phyloP scores from a whole-genome alignment of 2,888 invertebrate species.

The Malacosoma neustria region DNA sequence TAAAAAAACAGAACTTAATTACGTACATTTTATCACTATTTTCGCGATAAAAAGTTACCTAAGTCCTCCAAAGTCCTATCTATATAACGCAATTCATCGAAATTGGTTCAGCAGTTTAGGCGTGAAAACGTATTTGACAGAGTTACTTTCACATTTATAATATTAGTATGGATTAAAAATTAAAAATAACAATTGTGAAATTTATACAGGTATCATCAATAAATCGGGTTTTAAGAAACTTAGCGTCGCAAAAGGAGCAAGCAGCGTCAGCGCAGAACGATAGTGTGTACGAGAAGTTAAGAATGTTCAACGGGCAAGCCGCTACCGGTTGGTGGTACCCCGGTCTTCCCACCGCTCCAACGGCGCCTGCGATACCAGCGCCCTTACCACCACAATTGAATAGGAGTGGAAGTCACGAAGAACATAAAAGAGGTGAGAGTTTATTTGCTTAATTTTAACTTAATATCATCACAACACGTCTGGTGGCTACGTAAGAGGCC shows the following conservation, averaged over 20 bases:
- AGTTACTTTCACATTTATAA: no score
- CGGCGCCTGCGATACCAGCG: constrained; percentile 84
- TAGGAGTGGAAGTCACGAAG: constrained; percentile 77
- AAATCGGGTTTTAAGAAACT: constrained; percentile 96
- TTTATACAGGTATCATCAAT: constrained; percentile 97
- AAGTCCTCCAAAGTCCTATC: no score
- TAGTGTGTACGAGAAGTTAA: constrained; percentile 94
- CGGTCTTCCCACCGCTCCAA: constrained; percentile 81
- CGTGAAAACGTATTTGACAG: no score
- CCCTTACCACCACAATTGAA: constrained; percentile 75
- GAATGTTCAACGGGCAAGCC: constrained; percentile 95
- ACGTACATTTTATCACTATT: no score
- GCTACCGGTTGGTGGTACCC: constrained; percentile 92
- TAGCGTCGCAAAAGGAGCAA: constrained; percentile 97
- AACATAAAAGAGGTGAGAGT: constrained; percentile 83
- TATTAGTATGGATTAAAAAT: no score
- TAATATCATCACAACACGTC: background rate
- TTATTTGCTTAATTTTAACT: background rate
- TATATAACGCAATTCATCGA: no score
- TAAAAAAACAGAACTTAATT: no score
- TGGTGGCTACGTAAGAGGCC: no score
- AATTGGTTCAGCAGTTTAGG: no score
- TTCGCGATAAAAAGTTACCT: no score
- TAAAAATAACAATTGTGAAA: no score
- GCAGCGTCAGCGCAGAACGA: constrained; percentile 88